Evolutionary conservation across 2,888 invertebrate genomes (phyloP).

Genomic region (Polyommatus iphigenia): DNA sequence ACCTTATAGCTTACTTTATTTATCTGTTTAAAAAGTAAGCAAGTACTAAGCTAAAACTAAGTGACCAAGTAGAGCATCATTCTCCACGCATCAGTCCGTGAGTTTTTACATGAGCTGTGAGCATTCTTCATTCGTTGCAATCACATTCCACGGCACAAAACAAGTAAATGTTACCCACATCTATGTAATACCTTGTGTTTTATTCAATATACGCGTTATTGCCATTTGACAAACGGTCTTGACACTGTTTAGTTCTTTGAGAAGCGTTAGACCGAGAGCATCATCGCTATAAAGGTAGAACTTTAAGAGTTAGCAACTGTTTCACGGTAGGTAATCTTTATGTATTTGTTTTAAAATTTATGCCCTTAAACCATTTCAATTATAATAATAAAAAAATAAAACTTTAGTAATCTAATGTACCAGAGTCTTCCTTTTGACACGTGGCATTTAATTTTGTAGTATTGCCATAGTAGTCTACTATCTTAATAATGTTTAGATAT

Average conservation of each 20-base stretch:
- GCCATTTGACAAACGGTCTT: slow-evolving; percentile 28
- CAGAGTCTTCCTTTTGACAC: too few species aligned
- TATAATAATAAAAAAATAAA: too few species aligned
- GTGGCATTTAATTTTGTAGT: too few species aligned
- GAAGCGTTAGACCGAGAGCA: neutral
- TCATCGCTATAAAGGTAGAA: neutral
- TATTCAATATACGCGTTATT: slow-evolving; percentile 32
- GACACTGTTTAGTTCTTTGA: neutral
- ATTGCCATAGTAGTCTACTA: too few species aligned
- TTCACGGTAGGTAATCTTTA: neutral
- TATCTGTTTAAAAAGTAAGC: too few species aligned
- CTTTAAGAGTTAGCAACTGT: neutral
- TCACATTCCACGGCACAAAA: slow-evolving; percentile 51
- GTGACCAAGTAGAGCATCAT: slow-evolving; percentile 50
- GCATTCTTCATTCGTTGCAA: slow-evolving; percentile 53
- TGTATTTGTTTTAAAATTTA: neutral
- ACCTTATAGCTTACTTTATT: too few species aligned
- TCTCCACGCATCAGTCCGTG: slow-evolving; percentile 47
- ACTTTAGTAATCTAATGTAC: too few species aligned
- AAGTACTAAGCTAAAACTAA: neutral
- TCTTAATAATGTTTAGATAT: too few species aligned
- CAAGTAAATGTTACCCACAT: slow-evolving; percentile 45
- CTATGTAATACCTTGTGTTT: slow-evolving; percentile 36
- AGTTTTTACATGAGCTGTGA: slow-evolving; percentile 57
- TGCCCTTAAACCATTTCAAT: too few species aligned